Conservation (phyloP, 2,797 vertebrate genomes). For the Micrastur ruficollis region DNA sequence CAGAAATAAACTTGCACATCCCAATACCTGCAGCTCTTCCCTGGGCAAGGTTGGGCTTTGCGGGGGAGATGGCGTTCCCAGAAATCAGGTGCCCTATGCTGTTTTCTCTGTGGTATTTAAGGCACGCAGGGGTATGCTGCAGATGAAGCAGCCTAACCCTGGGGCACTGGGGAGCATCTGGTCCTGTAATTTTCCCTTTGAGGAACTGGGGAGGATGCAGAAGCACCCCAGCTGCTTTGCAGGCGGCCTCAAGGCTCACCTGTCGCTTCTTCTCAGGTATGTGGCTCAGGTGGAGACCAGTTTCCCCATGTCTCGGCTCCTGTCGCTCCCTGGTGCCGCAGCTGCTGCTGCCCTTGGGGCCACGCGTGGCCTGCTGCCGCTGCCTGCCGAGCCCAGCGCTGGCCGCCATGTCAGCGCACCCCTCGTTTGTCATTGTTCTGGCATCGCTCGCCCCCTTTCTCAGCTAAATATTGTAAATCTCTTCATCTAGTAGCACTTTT, state of each 20-base stretch:
- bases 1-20: neutral
- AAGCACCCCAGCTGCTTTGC: neutral
- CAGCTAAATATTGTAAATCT: neutral
- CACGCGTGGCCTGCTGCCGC: accelerated
- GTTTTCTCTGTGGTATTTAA: neutral
- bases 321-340: accelerated
- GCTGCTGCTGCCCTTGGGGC: no score
- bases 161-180: neutral
- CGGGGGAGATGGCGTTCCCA: neutral
- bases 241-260: neutral
- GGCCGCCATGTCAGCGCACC: accelerated
- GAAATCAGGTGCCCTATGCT: neutral
- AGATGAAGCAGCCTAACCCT: neutral
- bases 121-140: accelerated
- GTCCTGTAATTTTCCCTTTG: neutral
- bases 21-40: neutral
- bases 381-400: accelerated
- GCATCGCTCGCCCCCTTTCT: no score
- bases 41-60: neutral
- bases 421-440: accelerated
- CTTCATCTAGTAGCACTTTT: neutral
- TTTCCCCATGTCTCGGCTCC: neutral
- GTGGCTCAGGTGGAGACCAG: neutral
- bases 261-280: accelerated
- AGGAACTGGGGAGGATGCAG: neutral